A percentile compares a stretch with the other conserved stretches of the same genome.
Evolutionary conservation across 1,140 invertebrate genomes (phyloP).

Genomic region (Apis mellifera): Amel_HAv3.1 CM009940.2:2712501-2713000

Average conservation of each 20-base stretch:
- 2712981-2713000: neutral
- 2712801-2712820: neutral
- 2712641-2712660: neutral
- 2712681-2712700: neutral
- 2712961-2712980: neutral
- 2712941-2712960: neutral
- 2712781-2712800: neutral
- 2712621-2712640: conserved; percentile 1
- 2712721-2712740: neutral
- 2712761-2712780: neutral
- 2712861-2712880: neutral
- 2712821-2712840: neutral
- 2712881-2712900: neutral
- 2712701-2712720: neutral
- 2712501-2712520: conserved; percentile 5
- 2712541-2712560: conserved; percentile 31
- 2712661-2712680: neutral
- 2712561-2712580: conserved; percentile 7
- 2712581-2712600: neutral
- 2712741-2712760: neutral
- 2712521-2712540: conserved; percentile 20
- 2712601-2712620: neutral
- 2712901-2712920: too few relatives aligned
- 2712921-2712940: neutral
- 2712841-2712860: neutral